Base-by-base conservation (phyloP, 92 coral and sea anemone species). In the Phenganax subtilis region DNA sequence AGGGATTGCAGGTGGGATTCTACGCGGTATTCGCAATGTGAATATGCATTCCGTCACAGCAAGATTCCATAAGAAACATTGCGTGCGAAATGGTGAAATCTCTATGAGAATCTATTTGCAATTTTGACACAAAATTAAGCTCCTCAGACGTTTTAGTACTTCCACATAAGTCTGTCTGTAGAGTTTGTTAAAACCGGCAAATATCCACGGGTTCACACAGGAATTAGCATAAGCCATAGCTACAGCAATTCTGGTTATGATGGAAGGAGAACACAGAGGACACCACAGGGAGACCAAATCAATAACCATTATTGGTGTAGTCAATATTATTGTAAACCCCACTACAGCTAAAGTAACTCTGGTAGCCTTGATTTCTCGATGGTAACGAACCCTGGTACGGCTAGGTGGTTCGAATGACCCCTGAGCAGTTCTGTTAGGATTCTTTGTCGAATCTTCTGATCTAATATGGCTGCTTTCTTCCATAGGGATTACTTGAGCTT, bases 241-340 rank as follows among this genome's bases (percentile, higher is more conserved):
- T 47, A 91, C 96, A 31, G 96, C 85, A 4, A 93, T 85, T 81
- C 92, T 91, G 20, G 85, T 85, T 25, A 91, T 72, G 30, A 87
- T 85, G 8, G 92, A 87, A 12, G 97, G 96, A 6, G 90, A 79
- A 67, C 88, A 82, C 1, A 83, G 71, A 2, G 91, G 84, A 10
- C 89, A 88, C 63, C 96, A 92, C 37, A 90, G 77, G 27, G 86
- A 86, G 51, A 93, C 75, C 6, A 93, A 72, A 66, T 93, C 97
- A 76, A 93, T 88, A 54, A 93, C 85, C 72, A 92, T 93, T 51
- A 93, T 93, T 20, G 97, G 97, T 15, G 96, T 92, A 37, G 97
- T 93, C 84, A 89, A 80, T 3, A 89, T 87, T 52, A 93, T 86
- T 68, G 92, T 91, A 61, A 93, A 65, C 7, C 96, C 96, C 3